phyloP scores from a whole-genome alignment of 2,888 invertebrate species.

The Peribatodes rhomboidaria region DNA sequence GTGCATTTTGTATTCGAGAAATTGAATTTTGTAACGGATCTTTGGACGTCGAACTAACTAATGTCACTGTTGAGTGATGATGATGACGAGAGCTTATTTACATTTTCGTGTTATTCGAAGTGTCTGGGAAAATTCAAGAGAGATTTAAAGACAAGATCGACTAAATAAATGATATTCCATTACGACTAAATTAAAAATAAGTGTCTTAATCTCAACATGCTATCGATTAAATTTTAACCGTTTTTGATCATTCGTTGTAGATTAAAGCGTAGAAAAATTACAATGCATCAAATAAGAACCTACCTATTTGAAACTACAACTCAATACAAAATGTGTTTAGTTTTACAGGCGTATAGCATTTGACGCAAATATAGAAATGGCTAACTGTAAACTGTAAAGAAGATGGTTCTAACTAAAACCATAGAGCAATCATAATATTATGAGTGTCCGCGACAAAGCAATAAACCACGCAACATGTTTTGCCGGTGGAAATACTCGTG shows the following conservation, averaged over 20 bases:
- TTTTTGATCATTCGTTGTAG: not conserved
- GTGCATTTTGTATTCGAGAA: slow-evolving; percentile 21
- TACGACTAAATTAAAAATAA: not conserved
- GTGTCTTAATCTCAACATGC: not conserved
- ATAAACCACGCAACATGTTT: slow-evolving; percentile 30
- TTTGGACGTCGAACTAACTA: slow-evolving; percentile 4
- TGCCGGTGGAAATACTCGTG: slow-evolving; percentile 19
- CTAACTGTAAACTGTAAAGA: slow-evolving; percentile 25
- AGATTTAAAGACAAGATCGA: not conserved
- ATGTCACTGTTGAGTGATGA: not conserved
- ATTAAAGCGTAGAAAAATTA: too few relatives aligned
- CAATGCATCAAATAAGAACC: too few relatives aligned
- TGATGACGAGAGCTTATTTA: slow-evolving; percentile 4
- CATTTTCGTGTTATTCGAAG: not conserved
- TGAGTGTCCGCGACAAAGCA: slow-evolving; percentile 24
- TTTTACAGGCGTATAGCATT: not conserved
- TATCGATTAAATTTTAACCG: not conserved
- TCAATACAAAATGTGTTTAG: not conserved
- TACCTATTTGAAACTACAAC: not conserved
- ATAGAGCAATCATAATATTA: slow-evolving; percentile 29
- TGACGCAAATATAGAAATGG: slow-evolving; percentile 6
- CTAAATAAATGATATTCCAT: not conserved
- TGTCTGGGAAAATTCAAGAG: slow-evolving; percentile 5
- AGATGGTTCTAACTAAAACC: slow-evolving; percentile 24
- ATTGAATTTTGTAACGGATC: slow-evolving; percentile 24